Percentiles rank a stretch among this genome's conserved stretches.
Conservation (phyloP, 2,113 vertebrate genomes). For the Otus sunia region DNA sequence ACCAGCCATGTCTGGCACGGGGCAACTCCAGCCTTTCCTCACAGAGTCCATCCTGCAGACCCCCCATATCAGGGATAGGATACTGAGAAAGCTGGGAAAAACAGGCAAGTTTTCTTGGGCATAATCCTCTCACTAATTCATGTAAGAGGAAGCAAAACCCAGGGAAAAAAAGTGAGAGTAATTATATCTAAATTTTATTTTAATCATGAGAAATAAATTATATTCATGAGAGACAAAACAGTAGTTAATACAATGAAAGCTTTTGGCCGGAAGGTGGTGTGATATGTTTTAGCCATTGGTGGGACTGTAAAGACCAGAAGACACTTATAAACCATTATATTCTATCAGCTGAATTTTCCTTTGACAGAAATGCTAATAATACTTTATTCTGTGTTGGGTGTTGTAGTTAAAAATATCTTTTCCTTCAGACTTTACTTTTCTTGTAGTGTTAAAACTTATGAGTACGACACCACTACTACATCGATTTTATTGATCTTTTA, state of each 20-base stretch:
- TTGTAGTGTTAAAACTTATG: neutral
- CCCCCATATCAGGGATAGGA: too few species aligned
- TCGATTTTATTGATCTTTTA: neutral
- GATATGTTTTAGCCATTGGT: neutral
- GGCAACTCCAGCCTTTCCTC: neutral
- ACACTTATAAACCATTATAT: neutral
- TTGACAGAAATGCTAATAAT: neutral
- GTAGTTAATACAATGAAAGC: neutral
- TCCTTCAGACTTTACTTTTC: neutral
- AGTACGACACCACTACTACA: neutral
- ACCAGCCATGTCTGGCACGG: accelerated
- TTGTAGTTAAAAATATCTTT: neutral
- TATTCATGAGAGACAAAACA: neutral
- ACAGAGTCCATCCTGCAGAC: neutral
- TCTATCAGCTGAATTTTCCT: neutral
- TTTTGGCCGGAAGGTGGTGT: neutral
- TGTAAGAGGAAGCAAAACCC: neutral
- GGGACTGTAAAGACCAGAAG: neutral
- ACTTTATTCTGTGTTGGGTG: neutral
- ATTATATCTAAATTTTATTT: neutral
- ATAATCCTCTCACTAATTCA: neutral
- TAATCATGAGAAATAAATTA: neutral
- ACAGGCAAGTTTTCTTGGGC: neutral
- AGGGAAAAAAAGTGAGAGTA: neutral
- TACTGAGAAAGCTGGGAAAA: neutral